Conservation (phyloP, 2,888 invertebrate genomes). For the Amblyteles armatorius region DNA sequence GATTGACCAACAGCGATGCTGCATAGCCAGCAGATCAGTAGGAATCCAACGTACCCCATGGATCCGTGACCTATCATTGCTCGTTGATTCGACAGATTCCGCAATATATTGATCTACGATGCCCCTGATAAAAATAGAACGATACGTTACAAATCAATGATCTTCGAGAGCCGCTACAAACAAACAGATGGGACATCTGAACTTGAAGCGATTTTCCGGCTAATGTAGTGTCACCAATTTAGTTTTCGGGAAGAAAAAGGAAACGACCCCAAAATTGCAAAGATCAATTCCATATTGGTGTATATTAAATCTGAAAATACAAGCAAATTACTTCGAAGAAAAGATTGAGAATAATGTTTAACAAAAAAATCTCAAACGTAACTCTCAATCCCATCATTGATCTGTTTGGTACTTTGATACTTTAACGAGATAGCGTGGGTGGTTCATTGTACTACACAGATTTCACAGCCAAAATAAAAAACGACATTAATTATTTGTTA, state of each 20-base stretch:
- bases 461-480: no score
- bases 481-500: no score
- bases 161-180: background rate
- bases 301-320: background rate
- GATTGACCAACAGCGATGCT: slow-evolving; percentile 29
- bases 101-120: no score
- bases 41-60: slow-evolving; percentile 10
- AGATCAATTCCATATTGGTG: background rate
- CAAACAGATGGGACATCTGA: background rate
- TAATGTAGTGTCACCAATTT: background rate
- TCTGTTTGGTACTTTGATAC: no score
- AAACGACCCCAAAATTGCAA: background rate
- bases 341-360: no score
- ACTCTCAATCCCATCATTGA: no score
- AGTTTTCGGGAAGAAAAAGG: background rate
- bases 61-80: background rate
- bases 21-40: slow-evolving; percentile 49
- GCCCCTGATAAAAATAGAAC: background rate
- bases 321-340: no score
- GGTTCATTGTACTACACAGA: no score
- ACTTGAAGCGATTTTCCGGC: background rate
- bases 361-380: no score
- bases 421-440: no score
- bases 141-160: background rate
- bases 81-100: background rate